Percentiles rank a stretch among this genome's conserved stretches.
phyloP scores from a whole-genome alignment of 2,888 invertebrate genomes.

The Bibio marci region DNA sequence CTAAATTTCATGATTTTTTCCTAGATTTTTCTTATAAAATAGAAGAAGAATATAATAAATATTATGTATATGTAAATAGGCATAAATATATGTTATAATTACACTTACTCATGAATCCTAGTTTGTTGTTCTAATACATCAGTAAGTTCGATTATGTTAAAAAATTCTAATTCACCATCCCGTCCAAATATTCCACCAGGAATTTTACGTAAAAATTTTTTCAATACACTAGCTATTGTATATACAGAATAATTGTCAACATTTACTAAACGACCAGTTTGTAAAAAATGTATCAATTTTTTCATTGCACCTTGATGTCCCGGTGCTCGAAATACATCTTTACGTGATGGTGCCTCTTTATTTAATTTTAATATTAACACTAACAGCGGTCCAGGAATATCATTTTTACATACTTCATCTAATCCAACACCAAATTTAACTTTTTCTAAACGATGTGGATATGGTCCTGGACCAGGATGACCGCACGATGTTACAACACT shows the following conservation, averaged over 20 bases:
- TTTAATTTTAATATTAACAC: conserved; percentile 84
- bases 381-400: conserved; percentile 82
- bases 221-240: conserved; percentile 94
- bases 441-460: conserved; percentile 73
- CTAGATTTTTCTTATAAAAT: no score
- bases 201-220: conserved; percentile 92
- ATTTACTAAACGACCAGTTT: conserved; percentile 76
- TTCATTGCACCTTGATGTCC: conserved; percentile 92
- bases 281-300: conserved; percentile 78
- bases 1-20: no score
- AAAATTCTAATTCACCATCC: conserved; percentile 76
- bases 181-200: conserved; percentile 93
- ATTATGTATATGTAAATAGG: no score
- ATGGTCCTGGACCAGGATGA: conserved; percentile 62
- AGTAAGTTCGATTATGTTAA: conserved; percentile 70
- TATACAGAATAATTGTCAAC: conserved; percentile 93
- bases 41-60: no score
- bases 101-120: conserved; percentile 74
- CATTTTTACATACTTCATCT: conserved; percentile 87
- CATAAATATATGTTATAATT: no score
- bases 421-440: conserved; percentile 88
- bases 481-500: conserved; percentile 85
- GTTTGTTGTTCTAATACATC: conserved; percentile 73
- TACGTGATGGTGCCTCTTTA: conserved; percentile 83
- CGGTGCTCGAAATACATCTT: conserved; percentile 89